These are phyloP conservation scores for Laticauda laticaudata DNA, from an alignment of 2,113 vertebrate genomes.

Conservation along the genomic window DNA sequence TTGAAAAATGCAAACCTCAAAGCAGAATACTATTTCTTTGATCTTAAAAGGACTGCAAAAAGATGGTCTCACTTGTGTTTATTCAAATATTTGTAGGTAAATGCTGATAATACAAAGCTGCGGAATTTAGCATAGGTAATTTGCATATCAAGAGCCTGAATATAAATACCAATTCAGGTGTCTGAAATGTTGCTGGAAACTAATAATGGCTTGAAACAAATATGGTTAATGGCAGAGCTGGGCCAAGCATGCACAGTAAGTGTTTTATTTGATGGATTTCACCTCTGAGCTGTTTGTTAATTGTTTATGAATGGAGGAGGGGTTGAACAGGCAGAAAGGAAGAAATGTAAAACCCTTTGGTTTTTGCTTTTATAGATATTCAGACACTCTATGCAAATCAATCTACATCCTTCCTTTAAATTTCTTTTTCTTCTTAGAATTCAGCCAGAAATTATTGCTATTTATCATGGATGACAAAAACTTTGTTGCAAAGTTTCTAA, in stretches of 20 bases:
- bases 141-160: constrained; percentile 69
- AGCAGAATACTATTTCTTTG: constrained; percentile 62
- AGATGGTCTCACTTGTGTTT: constrained; percentile 64
- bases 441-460: not conserved
- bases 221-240: constrained; percentile 26
- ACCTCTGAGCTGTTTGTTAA: constrained; percentile 21
- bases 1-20: constrained; percentile 66
- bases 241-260: constrained; percentile 17
- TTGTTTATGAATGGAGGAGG: constrained; percentile 34
- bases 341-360: constrained; percentile 24
- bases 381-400: constrained; percentile 16
- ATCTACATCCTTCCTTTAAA: constrained; percentile 22
- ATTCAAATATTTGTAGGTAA: constrained; percentile 69
- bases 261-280: constrained; percentile 26
- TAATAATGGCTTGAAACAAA: constrained; percentile 67
- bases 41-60: constrained; percentile 66
- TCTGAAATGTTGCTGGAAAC: constrained; percentile 62
- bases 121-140: constrained; percentile 68
- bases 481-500: not conserved
- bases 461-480: not conserved
- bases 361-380: constrained; percentile 44
- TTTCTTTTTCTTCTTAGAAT: not conserved
- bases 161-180: constrained; percentile 64
- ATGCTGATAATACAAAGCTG: constrained; percentile 65
- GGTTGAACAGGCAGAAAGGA: not conserved